phyloP scores from a whole-genome alignment of 2,888 invertebrate species.

The Platynereis dumerilii region DNA sequence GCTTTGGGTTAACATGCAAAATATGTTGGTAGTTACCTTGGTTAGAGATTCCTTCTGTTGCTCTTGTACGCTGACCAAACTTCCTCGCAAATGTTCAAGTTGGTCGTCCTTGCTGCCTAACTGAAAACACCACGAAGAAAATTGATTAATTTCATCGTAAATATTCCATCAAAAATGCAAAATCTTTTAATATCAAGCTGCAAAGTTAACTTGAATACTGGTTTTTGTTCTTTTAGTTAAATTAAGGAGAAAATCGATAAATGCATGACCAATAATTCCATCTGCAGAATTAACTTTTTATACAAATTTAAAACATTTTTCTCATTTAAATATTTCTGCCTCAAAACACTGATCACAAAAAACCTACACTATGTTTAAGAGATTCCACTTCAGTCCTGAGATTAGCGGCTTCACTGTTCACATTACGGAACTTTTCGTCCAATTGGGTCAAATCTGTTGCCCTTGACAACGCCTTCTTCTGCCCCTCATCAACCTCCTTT shows the following conservation, averaged over 20 bases:
- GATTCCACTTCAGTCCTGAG: constrained; percentile 52
- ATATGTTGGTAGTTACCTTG: no score
- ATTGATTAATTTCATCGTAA: neutral
- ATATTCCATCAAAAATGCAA: neutral
- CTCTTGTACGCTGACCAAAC: constrained; percentile 51
- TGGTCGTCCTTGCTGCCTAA: constrained; percentile 54
- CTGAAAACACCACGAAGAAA: constrained; percentile 35
- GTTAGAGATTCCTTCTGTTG: constrained; percentile 55
- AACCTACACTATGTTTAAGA: constrained; percentile 50
- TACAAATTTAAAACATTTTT: no score
- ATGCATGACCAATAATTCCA: no score
- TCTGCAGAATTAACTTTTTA: no score
- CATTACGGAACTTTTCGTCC: constrained; percentile 51
- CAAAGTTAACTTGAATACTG: no score
- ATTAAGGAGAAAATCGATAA: no score
- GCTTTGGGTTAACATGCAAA: no score
- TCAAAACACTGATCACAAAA: no score
- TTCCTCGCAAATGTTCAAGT: constrained; percentile 49
- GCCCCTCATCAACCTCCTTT: constrained; percentile 47
- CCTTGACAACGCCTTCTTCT: constrained; percentile 44
- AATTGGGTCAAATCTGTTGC: constrained; percentile 51
- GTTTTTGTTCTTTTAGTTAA: no score
- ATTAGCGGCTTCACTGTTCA: constrained; percentile 51
- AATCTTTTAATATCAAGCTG: no score
- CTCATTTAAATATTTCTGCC: no score